Percentiles rank a stretch among this genome's conserved stretches.
These are phyloP conservation scores for Verasper variegatus DNA, from an alignment of 2,113 vertebrate species.

Conservation along the genomic window DNA sequence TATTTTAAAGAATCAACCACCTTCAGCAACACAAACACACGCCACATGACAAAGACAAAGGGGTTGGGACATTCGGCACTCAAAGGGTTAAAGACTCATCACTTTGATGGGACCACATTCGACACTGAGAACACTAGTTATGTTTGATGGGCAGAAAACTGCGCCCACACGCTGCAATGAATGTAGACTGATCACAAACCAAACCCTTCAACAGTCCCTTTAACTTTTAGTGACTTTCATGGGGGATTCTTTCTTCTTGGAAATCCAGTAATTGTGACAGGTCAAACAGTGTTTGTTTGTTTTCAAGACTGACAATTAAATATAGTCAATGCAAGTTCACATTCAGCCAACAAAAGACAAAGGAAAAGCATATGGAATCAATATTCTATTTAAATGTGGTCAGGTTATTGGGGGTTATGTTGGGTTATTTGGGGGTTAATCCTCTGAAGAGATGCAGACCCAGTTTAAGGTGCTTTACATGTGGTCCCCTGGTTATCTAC, in stretches of 20 bases:
- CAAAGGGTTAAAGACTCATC: constrained; percentile 88
- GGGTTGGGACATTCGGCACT: constrained; percentile 75
- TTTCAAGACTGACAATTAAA: constrained; percentile 46
- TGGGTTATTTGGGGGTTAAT: constrained; percentile 84
- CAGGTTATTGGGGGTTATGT: constrained; percentile 89
- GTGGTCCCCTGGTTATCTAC: constrained; percentile 37
- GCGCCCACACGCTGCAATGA: constrained; percentile 19
- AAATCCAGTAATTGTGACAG: constrained; percentile 27
- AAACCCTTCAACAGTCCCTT: constrained; percentile 85
- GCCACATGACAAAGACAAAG: constrained; percentile 46
- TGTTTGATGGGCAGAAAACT: background rate
- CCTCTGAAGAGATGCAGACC: constrained; percentile 84
- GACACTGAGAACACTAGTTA: constrained; percentile 6
- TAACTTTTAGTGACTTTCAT: constrained; percentile 86
- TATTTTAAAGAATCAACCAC: constrained; percentile 81
- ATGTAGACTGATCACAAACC: constrained; percentile 22
- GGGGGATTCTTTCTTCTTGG: constrained; percentile 20
- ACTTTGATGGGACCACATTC: constrained; percentile 50
- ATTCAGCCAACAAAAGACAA: constrained; percentile 80
- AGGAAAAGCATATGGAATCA: constrained; percentile 71
- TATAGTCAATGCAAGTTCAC: constrained; percentile 64
- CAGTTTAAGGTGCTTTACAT: constrained; percentile 66
- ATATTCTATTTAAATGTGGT: constrained; percentile 70
- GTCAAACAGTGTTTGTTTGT: constrained; percentile 22
- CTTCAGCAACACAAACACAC: constrained; percentile 80